Evolutionary conservation across 1,140 invertebrate genomes (phyloP).

Genomic region (Telenomus remus): DNA sequence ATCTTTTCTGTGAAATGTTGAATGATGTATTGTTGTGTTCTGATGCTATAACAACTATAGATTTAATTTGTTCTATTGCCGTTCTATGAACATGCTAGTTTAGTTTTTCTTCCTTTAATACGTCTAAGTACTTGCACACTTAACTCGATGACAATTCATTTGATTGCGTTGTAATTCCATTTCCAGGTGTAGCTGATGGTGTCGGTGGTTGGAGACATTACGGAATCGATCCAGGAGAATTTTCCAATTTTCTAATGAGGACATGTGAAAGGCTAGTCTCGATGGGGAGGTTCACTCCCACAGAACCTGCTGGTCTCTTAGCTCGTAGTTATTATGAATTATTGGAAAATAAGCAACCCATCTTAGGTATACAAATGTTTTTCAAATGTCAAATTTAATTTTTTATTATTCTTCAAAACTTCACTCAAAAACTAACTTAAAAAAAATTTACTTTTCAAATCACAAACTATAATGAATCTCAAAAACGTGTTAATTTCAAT

Average conservation of each 20-base stretch:
- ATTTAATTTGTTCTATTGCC: too few relatives aligned
- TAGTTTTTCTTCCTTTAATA: too few relatives aligned
- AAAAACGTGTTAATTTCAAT: too few relatives aligned
- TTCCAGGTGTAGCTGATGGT: slow-evolving; percentile 95
- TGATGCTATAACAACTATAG: too few relatives aligned
- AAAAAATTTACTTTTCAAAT: neutral
- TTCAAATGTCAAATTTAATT: too few relatives aligned
- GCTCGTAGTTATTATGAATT: slow-evolving; percentile 94
- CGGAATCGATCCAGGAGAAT: slow-evolving; percentile 97
- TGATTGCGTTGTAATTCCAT: slow-evolving; percentile 2
- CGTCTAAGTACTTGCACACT: too few relatives aligned
- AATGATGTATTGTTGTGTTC: neutral
- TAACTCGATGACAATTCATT: neutral
- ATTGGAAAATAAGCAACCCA: slow-evolving; percentile 92
- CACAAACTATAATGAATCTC: too few relatives aligned
- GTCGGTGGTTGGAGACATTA: slow-evolving; percentile 98
- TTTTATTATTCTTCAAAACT: too few relatives aligned
- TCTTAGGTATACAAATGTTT: slow-evolving; percentile 82
- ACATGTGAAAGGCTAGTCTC: slow-evolving; percentile 94
- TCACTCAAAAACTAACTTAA: too few relatives aligned
- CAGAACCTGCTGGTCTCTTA: slow-evolving; percentile 89
- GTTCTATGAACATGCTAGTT: too few relatives aligned
- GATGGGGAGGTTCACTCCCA: slow-evolving; percentile 88
- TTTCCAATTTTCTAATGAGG: slow-evolving; percentile 94
- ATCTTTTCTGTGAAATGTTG: neutral